phyloP scores from a whole-genome alignment of 1,140 invertebrate genomes.

The Drosophila subobscura region DNA sequence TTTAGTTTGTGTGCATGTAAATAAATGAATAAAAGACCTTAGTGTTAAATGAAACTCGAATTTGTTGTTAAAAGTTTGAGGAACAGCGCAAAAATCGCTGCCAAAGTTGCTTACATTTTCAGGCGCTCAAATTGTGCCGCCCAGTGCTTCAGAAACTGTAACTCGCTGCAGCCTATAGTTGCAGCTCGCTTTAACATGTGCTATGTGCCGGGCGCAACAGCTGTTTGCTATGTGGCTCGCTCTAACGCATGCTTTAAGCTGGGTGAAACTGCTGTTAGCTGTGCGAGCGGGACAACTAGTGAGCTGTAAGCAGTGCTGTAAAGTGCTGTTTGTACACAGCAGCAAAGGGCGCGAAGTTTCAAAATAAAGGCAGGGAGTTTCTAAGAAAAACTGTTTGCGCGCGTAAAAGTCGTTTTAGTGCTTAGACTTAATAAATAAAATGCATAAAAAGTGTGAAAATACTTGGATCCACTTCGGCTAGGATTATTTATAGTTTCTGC shows the following conservation, averaged over 20 bases:
- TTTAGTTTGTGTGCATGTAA: slow-evolving; percentile 52
- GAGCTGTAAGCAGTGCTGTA: slow-evolving; percentile 1
- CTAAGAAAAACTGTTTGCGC: too few relatives aligned
- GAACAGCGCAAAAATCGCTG: neutral
- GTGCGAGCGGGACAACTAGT: neutral
- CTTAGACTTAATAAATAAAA: too few relatives aligned
- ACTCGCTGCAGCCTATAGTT: neutral
- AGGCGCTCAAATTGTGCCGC: slow-evolving; percentile 3
- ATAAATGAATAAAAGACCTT: slow-evolving; percentile 49
- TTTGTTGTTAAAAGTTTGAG: neutral
- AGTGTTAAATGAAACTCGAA: slow-evolving; percentile 27
- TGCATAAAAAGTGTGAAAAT: too few relatives aligned
- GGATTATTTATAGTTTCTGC: neutral
- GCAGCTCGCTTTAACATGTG: slow-evolving; percentile 3
- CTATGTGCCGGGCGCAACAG: accelerated
- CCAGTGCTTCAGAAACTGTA: slow-evolving; percentile 40
- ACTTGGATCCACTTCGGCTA: neutral
- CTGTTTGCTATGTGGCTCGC: neutral
- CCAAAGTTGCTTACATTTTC: neutral
- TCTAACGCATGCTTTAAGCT: neutral
- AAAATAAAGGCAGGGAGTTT: neutral
- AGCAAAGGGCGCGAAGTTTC: neutral
- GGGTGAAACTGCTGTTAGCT: too few relatives aligned
- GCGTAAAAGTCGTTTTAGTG: too few relatives aligned
- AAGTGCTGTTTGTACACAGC: neutral